Evolutionary conservation across 1,140 invertebrate species (phyloP).

Genomic region (Camponotus vicinus): DNA sequence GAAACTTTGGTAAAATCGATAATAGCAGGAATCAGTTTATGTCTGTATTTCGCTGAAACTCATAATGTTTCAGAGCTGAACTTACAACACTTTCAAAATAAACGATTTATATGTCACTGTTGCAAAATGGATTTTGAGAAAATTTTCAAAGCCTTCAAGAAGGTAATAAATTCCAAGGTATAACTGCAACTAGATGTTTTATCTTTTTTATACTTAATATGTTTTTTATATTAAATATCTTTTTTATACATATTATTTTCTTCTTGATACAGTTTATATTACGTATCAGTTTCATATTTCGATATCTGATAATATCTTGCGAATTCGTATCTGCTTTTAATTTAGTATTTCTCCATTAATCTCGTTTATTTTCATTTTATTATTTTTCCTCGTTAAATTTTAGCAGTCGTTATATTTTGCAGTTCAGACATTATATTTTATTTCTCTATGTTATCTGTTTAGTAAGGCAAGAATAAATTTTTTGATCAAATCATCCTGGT

Average conservation of each 20-base stretch:
- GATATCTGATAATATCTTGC: neutral
- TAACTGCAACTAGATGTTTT: neutral
- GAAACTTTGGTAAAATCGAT: constrained; percentile 52
- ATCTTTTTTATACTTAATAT: constrained; percentile 24
- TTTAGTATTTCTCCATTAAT: neutral
- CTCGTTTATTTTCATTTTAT: neutral
- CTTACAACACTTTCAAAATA: constrained; percentile 54
- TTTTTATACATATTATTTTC: neutral
- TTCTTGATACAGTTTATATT: neutral
- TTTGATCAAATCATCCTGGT: constrained; percentile 26
- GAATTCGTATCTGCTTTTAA: neutral
- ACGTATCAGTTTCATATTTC: neutral
- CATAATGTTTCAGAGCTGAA: constrained; percentile 49
- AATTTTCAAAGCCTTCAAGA: constrained; percentile 5
- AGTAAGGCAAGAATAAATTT: neutral
- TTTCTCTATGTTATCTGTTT: neutral
- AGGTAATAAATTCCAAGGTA: constrained; percentile 33
- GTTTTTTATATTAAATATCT: neutral
- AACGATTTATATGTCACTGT: constrained; percentile 41
- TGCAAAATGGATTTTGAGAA: constrained; percentile 40
- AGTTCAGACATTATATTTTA: neutral
- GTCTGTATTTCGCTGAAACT: constrained; percentile 34
- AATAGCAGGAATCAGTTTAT: constrained; percentile 47
- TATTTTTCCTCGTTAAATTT: neutral
- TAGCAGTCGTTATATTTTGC: neutral